Evolutionary conservation across 2,113 vertebrate genomes (phyloP).

Genomic region (Cyanoramphus novaezelandiae): DNA sequence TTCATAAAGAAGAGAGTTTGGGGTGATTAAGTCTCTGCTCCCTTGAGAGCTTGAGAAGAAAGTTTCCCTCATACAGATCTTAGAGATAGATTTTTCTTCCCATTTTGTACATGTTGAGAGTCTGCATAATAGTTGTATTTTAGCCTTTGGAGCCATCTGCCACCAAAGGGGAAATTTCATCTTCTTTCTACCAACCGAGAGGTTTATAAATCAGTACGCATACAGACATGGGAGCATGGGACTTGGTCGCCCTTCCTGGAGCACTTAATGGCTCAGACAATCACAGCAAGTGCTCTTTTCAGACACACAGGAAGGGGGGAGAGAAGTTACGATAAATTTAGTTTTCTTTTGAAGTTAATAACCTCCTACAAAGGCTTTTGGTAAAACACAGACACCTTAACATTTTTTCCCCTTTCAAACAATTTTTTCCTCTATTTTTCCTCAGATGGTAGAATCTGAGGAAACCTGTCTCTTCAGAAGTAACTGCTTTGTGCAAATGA

Average conservation of each 20-base stretch:
- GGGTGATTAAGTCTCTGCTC: constrained; percentile 8
- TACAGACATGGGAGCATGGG: not conserved
- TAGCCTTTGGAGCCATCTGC: constrained; percentile 28
- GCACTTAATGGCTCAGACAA: constrained; percentile 23
- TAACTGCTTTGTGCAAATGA: constrained; percentile 54
- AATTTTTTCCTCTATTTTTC: constrained; percentile 41
- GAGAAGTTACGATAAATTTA: constrained; percentile 55
- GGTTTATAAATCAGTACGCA: constrained; percentile 51
- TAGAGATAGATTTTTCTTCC: constrained; percentile 35
- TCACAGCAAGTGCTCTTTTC: constrained; percentile 48
- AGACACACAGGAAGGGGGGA: constrained; percentile 12
- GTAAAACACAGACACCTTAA: constrained; percentile 67
- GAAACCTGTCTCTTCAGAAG: constrained; percentile 68
- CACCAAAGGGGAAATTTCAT: constrained; percentile 50
- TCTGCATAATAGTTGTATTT: constrained; percentile 55
- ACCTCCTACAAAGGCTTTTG: constrained; percentile 66
- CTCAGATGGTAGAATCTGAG: constrained; percentile 62
- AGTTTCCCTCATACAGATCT: constrained; percentile 9
- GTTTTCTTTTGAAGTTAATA: constrained; percentile 76
- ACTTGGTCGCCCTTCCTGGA: constrained; percentile 28
- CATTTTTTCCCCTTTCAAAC: constrained; percentile 61
- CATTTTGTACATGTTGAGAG: constrained; percentile 26
- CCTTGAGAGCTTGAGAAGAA: not conserved
- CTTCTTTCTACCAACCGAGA: constrained; percentile 53
- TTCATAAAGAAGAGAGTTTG: constrained; percentile 30